Base-by-base conservation (phyloP, 2,797 vertebrate species). In the Megaceryle alcyon region DNA sequence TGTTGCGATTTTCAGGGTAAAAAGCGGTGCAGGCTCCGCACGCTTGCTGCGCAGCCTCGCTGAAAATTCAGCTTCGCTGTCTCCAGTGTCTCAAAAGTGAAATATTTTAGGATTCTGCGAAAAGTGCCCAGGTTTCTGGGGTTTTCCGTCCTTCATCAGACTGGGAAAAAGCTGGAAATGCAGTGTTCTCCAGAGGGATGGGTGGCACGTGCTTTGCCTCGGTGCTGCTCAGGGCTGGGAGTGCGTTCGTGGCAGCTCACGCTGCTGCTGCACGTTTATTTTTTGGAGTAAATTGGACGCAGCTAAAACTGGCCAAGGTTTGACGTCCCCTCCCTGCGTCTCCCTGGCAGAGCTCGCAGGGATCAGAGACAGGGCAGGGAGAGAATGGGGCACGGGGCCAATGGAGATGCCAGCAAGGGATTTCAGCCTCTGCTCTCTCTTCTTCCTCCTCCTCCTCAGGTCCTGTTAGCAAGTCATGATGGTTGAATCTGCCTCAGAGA, bases 401-500 rank as follows among this genome's bases (percentile, higher is more conserved):
- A 26, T 1, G 1, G 70, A 10, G 56, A 15, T 60, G 75, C 46
- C 56, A 12, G 0, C 20, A 7, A 0, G 53, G 10, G 22, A 15
- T 10, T 44, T 51, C 29, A 4, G 3, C 14, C 71, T 56, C 71
- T 71, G 2, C 68, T 82, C 26, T 75, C 41, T 76, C 14, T 37
- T 87, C 39, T 17, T 88, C 71, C 31, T 86, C 51, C 31, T 86
- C 51, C 35, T 35, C 35, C 39, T 5, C 41, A 98, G 98, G 98
- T 98, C 97, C 96, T 54, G 78, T 95, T 97, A 98, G 97, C 97
- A 92, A 98, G 99, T 99, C 99, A 99, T 99, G 99, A 99, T 99
- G 99, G 99, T 99, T 98, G 99, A 99, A 99, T 99, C 99, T 44
- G 99, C 99, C 98, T 99, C 99, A 91, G 99, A 99, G 99, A 99